Evolutionary conservation across 2,888 invertebrate species (phyloP).

Genomic region (Ypsolopha scabrella): DNA sequence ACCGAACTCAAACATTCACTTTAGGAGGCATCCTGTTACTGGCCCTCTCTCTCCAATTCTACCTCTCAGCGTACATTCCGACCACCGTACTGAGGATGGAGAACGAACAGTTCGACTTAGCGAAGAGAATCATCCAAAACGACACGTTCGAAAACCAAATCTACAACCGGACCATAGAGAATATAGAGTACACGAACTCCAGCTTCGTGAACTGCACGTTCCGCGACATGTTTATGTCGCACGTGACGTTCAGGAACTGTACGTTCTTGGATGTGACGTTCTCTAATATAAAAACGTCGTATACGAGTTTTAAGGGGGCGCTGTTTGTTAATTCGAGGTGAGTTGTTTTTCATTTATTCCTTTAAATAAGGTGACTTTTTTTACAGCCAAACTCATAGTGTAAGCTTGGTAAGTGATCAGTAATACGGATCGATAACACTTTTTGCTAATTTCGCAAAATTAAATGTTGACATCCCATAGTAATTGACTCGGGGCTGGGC

Average conservation of each 20-base stretch:
- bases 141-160: slow-evolving; percentile 37
- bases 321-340: slow-evolving; percentile 74
- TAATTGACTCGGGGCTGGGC: too few relatives aligned
- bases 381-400: too few relatives aligned
- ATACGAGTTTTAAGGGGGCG: slow-evolving; percentile 74
- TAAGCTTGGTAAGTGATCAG: too few relatives aligned
- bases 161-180: slow-evolving; percentile 73
- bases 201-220: slow-evolving; percentile 75
- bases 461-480: too few relatives aligned
- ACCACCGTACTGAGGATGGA: slow-evolving; percentile 56
- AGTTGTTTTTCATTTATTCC: slow-evolving; percentile 18
- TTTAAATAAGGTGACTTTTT: too few relatives aligned
- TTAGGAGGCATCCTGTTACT: slow-evolving; percentile 71
- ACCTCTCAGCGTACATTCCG: slow-evolving; percentile 67
- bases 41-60: slow-evolving; percentile 66
- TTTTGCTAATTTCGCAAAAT: too few relatives aligned
- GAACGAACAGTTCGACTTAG: slow-evolving; percentile 30
- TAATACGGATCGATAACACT: too few relatives aligned
- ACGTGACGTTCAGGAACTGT: slow-evolving; percentile 79
- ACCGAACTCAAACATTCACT: slow-evolving; percentile 72
- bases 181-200: slow-evolving; percentile 71
- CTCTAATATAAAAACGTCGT: slow-evolving; percentile 78
- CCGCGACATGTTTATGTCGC: slow-evolving; percentile 76
- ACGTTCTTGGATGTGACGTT: slow-evolving; percentile 77
- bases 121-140: slow-evolving; percentile 33